Evolutionary conservation across 2,888 invertebrate species (phyloP).

Genomic region (Yponomeuta malinellus): DNA sequence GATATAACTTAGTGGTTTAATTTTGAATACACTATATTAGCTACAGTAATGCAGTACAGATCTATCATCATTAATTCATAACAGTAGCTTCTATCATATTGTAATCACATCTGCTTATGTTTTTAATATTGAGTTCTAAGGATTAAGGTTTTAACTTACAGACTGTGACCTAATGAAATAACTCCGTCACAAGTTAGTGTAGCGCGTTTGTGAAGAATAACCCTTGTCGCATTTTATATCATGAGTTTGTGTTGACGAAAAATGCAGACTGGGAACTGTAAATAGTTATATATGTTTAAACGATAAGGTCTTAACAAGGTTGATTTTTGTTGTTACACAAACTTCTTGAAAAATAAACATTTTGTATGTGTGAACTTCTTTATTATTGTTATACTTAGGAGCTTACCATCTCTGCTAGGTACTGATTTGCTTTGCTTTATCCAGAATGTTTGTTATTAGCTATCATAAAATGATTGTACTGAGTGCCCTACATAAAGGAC

Average conservation of each 20-base stretch:
- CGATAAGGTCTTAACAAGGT: slow-evolving; percentile 73
- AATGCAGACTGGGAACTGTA: slow-evolving; percentile 71
- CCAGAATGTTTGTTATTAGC: not conserved
- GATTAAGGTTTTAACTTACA: slow-evolving; percentile 57
- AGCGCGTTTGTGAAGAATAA: slow-evolving; percentile 64
- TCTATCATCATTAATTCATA: slow-evolving; percentile 40
- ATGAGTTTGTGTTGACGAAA: slow-evolving; percentile 66
- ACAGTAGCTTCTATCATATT: slow-evolving; percentile 67
- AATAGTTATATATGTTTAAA: slow-evolving; percentile 74
- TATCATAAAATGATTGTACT: not conserved
- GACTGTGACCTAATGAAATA: slow-evolving; percentile 68
- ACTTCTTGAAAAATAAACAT: slow-evolving; percentile 75
- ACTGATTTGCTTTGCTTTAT: slow-evolving; percentile 3
- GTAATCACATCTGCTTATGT: slow-evolving; percentile 66
- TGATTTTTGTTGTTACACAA: slow-evolving; percentile 76
- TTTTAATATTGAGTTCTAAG: slow-evolving; percentile 54
- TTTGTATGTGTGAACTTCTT: slow-evolving; percentile 72
- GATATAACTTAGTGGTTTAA: slow-evolving; percentile 57
- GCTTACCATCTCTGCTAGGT: slow-evolving; percentile 7
- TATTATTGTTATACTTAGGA: slow-evolving; percentile 39
- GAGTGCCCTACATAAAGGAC: not conserved
- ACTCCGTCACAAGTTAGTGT: slow-evolving; percentile 72
- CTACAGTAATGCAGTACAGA: slow-evolving; percentile 53
- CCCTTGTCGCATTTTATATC: slow-evolving; percentile 72
- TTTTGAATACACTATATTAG: slow-evolving; percentile 53